A percentile compares a stretch with the other conserved stretches of the same genome.
Evolutionary conservation across 2,888 invertebrate species (phyloP).

Genomic region (Pachliopta kotzebuea): DNA sequence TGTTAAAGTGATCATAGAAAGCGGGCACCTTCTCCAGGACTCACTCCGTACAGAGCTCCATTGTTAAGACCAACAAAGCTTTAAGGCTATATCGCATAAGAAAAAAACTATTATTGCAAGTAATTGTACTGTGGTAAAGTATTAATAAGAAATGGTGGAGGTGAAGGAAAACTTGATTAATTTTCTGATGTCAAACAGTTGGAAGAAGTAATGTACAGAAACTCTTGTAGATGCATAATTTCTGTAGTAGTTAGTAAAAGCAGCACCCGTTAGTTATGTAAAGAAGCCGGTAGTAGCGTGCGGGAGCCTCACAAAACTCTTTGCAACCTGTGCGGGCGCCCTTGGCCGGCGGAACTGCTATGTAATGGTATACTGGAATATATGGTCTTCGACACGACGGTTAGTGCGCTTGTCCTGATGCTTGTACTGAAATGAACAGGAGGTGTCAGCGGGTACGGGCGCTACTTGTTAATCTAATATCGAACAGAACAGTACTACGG

Average conservation of each 20-base stretch:
- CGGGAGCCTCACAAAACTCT: constrained; percentile 56
- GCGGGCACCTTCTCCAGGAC: too few species aligned
- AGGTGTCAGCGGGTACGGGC: constrained; percentile 43
- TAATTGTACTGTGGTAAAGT: too few species aligned
- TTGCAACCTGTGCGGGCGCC: constrained; percentile 62
- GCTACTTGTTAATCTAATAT: constrained; percentile 29
- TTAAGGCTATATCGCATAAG: too few species aligned
- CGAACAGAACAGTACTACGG: constrained; percentile 19
- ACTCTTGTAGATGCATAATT: too few species aligned
- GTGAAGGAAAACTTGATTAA: too few species aligned
- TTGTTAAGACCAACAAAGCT: too few species aligned
- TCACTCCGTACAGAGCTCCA: too few species aligned
- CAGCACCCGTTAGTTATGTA: constrained; percentile 54
- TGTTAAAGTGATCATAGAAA: background rate
- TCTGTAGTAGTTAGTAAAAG: constrained; percentile 56
- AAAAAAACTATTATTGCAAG: too few species aligned
- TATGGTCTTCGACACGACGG: constrained; percentile 61
- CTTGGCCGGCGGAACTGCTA: constrained; percentile 55
- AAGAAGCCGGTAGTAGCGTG: too few species aligned
- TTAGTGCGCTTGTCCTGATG: constrained; percentile 77
- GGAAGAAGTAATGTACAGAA: too few species aligned
- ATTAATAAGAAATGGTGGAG: too few species aligned
- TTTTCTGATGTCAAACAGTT: too few species aligned
- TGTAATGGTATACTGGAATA: constrained; percentile 52
- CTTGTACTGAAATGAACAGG: constrained; percentile 78